phyloP scores from a whole-genome alignment of 2,113 vertebrate species.

The Smithornis capensis region DNA sequence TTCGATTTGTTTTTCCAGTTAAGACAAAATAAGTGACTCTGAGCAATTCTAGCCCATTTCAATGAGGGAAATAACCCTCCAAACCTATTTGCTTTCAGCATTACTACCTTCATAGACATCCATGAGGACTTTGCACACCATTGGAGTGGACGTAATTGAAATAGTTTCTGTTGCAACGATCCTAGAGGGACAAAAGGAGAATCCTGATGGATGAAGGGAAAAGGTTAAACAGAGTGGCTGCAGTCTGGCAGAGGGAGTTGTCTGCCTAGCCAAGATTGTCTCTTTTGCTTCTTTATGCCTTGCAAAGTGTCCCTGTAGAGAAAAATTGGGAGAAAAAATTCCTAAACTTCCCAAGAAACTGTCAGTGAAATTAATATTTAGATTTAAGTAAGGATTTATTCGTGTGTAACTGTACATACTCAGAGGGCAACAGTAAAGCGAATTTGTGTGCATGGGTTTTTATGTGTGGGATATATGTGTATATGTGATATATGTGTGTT shows the following conservation, averaged over 20 bases:
- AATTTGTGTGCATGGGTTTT: not conserved
- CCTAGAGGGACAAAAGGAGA: not conserved
- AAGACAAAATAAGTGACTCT: not conserved
- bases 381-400: not conserved
- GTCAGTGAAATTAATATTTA: not conserved
- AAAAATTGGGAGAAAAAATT: not conserved
- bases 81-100: not conserved
- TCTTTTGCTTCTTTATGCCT: not conserved
- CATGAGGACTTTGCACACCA: not conserved
- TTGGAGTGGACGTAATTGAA: not conserved
- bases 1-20: not conserved
- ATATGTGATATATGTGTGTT: not conserved
- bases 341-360: not conserved
- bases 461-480: not conserved
- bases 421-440: not conserved
- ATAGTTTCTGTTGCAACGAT: not conserved
- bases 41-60: not conserved
- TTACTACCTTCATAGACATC: not conserved
- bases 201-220: not conserved
- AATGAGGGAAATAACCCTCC: not conserved
- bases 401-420: not conserved
- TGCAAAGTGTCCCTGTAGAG: not conserved
- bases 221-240: not conserved
- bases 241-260: not conserved
- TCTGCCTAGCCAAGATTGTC: not conserved